Base-by-base conservation (phyloP, 2,797 vertebrate species). In the Characodon lateralis region DNA sequence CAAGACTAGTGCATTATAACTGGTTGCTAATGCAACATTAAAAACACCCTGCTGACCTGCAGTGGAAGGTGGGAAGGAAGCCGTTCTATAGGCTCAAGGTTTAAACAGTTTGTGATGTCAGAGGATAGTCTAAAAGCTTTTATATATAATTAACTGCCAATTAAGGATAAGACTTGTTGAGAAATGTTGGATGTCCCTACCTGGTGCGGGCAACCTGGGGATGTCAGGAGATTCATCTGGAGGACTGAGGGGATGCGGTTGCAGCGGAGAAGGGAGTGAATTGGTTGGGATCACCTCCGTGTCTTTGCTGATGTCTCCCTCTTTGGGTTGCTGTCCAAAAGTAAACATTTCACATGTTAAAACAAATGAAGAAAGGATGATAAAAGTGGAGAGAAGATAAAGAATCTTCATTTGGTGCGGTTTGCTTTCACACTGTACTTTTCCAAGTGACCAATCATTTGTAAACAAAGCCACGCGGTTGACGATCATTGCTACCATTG, bases 291-390 rank as follows among this genome's bases (percentile, higher is more conserved):
- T 24, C 22, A 31, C 0, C 0, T 80, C 79, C 4, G 22, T 6
- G 2, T 81, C 74, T 31, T 69, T 83, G n/a, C 41, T 43, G 55
- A 14, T 66, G 39, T 92, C 91, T 43, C 72, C 53, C 22, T 92
- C 84, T 58, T 85, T 88, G 24, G 72, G 77, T 72, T 88, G 80
- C 94, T 95, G 78, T 20, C 63, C 6, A 82, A 61, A 66, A 71
- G 28, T 26, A 74, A 48, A 3, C 13, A 41, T 26, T 18, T 28
- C 39, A 26, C 20, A 6, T 26, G 2, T 48, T 55, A n/a, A 14
- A 16, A 58, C 48, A 3, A 20, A 56, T 16, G 22, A 6, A 48
- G 16, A 9, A 3, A 10, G 5, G 35, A 35, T 35, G 35, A 35
- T 39, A 22, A 5, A 55, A 13, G 9, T 22, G 13, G 51, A 31